A percentile compares a stretch with the other conserved stretches of the same genome.
These are phyloP conservation scores for Drosophila antonietae DNA, from an alignment of 2,888 invertebrate species.

Conservation along the genomic window DNA sequence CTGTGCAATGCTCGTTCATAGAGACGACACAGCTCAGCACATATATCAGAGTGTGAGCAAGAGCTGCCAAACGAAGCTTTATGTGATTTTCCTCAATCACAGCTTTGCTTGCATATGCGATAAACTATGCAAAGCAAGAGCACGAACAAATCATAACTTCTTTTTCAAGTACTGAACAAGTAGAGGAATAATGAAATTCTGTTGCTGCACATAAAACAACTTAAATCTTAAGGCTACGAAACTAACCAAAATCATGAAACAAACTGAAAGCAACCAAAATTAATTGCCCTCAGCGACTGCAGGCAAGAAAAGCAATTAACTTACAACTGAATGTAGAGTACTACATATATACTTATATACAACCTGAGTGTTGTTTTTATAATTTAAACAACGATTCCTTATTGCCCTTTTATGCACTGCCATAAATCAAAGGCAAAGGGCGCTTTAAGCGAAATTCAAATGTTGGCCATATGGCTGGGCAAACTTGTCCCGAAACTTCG, in stretches of 20 bases:
- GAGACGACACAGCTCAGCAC: neutral
- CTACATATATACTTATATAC: neutral
- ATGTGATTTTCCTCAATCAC: neutral
- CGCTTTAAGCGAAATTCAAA: constrained; percentile 50
- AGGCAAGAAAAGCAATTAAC: constrained; percentile 58
- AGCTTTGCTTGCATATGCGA: neutral
- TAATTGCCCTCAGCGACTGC: constrained; percentile 33
- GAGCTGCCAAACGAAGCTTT: neutral
- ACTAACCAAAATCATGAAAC: constrained; percentile 7
- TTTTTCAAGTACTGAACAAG: neutral
- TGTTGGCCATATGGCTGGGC: constrained; percentile 47
- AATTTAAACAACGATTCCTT: constrained; percentile 30
- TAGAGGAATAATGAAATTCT: neutral
- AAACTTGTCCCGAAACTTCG: constrained; percentile 46
- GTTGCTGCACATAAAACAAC: neutral
- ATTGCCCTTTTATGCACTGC: constrained; percentile 30
- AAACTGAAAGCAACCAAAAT: constrained; percentile 19
- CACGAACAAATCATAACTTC: neutral
- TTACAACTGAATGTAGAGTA: constrained; percentile 18
- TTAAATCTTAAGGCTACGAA: neutral
- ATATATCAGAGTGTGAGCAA: neutral
- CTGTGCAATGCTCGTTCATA: neutral
- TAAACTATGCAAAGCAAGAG: neutral
- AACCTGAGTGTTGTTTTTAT: constrained; percentile 25
- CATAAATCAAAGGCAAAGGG: constrained; percentile 48